Evolutionary conservation across 2,888 invertebrate genomes (phyloP), one percentile per base, ranked within the genome.

Genomic region (Aphodius sticticus): DNA sequence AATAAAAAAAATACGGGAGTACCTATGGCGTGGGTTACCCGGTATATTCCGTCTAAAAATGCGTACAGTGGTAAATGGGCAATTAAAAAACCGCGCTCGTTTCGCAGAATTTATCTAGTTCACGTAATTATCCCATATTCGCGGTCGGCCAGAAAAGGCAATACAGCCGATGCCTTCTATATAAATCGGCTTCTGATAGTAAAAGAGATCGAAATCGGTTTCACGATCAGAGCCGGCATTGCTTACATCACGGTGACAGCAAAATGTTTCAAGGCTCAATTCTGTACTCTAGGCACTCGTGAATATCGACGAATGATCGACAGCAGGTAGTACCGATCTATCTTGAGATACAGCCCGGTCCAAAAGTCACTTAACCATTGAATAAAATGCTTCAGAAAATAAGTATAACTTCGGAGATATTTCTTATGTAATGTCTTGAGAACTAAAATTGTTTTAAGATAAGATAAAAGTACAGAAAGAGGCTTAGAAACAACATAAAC

Each of bases 121-220:
- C 53, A 53, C 53, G 53, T 53, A 53, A 53, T 53, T 53, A 53
- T 53, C 53, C 53, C 53, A 53, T 53, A 53, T 53, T 53, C 53
- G 53, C 6, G 2, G 7, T 53, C 12, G 53, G 53, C 53, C 53
- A 9, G 12, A 53, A 53, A 53, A 53, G 53, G 53, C 53, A 53
- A 53, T 53, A 53, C 9, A 2, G 9, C 12, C 53, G 7, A 53
- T 53, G 53, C 53, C 9, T 53, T 53, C 53, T 53, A 53, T 12
- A 53, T 53, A 53, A 53, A 53, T 53, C 53, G 9, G 4, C 53
- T 7, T 7, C 53, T 12, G 53, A 53, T 53, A 53, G 53, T 12
- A 53, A 53, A 53, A 53, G 53, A 53, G 53, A 53, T 9, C 53
- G 53, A 53, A 53, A 53, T 53, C 12, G 26, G 53, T 53, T 53